Base-by-base conservation (phyloP, 2,797 vertebrate genomes). In the Amazona finschi region DNA sequence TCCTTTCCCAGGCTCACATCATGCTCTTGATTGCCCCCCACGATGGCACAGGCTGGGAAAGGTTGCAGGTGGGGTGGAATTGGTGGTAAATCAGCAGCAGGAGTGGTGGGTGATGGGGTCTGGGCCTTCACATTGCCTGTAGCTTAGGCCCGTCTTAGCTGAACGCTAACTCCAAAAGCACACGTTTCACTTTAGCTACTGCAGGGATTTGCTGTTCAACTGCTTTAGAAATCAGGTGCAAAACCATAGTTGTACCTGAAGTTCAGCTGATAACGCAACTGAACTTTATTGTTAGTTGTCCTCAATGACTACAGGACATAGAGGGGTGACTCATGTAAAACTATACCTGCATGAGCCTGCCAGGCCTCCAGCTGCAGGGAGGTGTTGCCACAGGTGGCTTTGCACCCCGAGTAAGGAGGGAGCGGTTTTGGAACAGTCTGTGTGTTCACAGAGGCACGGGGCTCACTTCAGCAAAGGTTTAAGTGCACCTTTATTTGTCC, bases 401-500 rank as follows among this genome's bases (percentile, higher is more conserved):
- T 61, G 53, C 31, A 39, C 12, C 10, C 53, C 15, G 9, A 16
- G 6, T 19, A 44, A 57, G 33, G 3, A 3, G 69, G 57, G 46
- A 71, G 24, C 3, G 0, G 11, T 15, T 75, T 33, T 46, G 52
- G 39, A 70, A 11, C n/a, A 25, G 33, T 16, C 55, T 11, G 3
- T 43, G 28, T 1, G 1, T 25, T 50, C 33, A 61, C 27, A 49
- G 73, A 43, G 47, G 20, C 39, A 57, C 47, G 49, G 15, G 61
- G 30, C 22, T 0, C 28, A 46, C 44, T 53, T 16, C 22, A 36
- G 31, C 7, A 1, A 28, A 28, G 43, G 72, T 90, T 83, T 52
- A 41, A 70, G 28, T 41, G 60, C 13, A 5, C 12, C 61, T 97
- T 97, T 97, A 96, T 96, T 97, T 92, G 62, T 49, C 76, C 19